These are phyloP conservation scores for Microcebus jonahi DNA, from an alignment of 2,113 vertebrate genomes.

Conservation along the genomic window DNA sequence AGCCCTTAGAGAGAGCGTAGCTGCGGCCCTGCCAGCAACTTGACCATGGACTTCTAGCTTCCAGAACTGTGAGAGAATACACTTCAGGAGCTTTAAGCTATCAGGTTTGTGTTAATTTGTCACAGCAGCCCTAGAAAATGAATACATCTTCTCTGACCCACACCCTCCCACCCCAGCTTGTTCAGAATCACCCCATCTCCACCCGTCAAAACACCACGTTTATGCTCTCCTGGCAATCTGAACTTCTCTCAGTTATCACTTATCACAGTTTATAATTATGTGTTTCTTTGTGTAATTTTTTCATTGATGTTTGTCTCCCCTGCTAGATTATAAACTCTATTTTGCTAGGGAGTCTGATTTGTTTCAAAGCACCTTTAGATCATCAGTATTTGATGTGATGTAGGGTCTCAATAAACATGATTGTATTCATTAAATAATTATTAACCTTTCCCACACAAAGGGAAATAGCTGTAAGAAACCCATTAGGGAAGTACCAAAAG, in stretches of 20 bases:
- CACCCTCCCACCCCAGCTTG: fast-evolving
- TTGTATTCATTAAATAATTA: neutral
- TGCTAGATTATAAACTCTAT: neutral
- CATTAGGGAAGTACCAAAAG: neutral
- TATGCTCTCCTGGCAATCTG: too few species aligned
- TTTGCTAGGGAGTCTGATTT: neutral
- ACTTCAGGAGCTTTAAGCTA: neutral
- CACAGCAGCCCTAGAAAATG: neutral
- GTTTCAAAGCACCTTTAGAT: neutral
- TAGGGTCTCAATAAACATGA: neutral
- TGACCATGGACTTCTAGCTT: neutral
- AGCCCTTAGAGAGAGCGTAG: neutral
- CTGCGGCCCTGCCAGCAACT: neutral
- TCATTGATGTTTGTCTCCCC: too few species aligned
- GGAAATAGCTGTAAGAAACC: neutral
- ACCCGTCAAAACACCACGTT: fast-evolving
- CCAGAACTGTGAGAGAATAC: neutral
- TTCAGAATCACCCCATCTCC: neutral
- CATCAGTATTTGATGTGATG: neutral
- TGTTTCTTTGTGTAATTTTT: neutral
- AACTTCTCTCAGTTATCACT: neutral
- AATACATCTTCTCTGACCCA: neutral
- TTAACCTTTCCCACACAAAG: neutral
- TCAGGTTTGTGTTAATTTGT: neutral
- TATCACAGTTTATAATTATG: neutral